These are phyloP conservation scores for Gibbula magus DNA, from an alignment of 2,888 invertebrate genomes.

Conservation along the genomic window DNA sequence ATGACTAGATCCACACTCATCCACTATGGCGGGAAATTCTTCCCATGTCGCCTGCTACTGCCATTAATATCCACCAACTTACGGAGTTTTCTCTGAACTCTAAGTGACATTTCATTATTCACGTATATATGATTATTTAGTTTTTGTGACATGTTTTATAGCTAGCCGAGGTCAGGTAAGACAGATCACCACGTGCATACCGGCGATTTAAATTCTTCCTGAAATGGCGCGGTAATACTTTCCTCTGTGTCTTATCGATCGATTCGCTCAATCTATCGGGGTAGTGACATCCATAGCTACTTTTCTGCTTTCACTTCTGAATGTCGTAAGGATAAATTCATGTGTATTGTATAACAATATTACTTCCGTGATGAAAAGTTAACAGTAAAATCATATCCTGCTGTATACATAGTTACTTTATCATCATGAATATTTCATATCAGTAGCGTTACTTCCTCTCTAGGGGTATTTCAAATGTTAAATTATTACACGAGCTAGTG, in stretches of 20 bases:
- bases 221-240: background rate
- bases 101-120: background rate
- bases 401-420: too few relatives aligned
- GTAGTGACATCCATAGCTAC: background rate
- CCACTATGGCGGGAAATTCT: constrained; percentile 44
- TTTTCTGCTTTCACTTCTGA: background rate
- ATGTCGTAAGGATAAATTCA: background rate
- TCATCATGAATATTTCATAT: too few relatives aligned
- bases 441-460: too few relatives aligned
- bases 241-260: background rate
- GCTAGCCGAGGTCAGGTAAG: background rate
- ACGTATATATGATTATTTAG: background rate
- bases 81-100: background rate
- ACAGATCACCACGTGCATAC: constrained; percentile 8
- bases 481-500: too few relatives aligned
- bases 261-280: background rate
- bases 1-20: constrained; percentile 65
- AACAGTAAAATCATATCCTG: too few relatives aligned
- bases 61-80: background rate
- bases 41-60: constrained; percentile 19
- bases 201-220: background rate
- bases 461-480: too few relatives aligned
- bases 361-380: too few relatives aligned
- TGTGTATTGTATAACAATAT: too few relatives aligned
- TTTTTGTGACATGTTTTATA: background rate